These are phyloP conservation scores for Mugil cephalus DNA, from an alignment of 2,113 vertebrate species.

Conservation along the genomic window DNA sequence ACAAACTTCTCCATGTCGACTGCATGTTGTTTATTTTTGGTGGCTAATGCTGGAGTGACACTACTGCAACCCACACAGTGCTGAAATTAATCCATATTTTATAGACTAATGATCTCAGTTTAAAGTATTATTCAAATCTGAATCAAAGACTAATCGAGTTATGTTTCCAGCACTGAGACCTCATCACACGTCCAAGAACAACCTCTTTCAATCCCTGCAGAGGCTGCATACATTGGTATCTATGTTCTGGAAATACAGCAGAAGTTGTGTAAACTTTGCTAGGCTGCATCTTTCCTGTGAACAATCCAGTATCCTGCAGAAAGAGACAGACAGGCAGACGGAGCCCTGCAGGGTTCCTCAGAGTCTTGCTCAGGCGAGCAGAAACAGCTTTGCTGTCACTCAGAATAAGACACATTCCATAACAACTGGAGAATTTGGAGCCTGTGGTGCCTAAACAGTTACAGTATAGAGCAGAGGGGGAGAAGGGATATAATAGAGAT, in stretches of 20 bases:
- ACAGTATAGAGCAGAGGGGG: conserved; percentile 42
- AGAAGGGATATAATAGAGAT: conserved; percentile 4
- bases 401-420: conserved; percentile 73
- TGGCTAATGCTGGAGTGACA: no score
- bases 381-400: conserved; percentile 68
- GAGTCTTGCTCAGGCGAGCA: conserved; percentile 80
- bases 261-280: conserved; percentile 9
- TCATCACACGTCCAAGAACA: not conserved
- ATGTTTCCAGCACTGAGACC: not conserved
- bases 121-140: no score
- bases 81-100: no score
- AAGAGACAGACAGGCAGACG: conserved; percentile 58
- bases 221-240: not conserved
- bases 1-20: no score
- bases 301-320: conserved; percentile 37
- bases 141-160: no score
- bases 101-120: no score
- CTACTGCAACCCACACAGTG: no score
- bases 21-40: no score
- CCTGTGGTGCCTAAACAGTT: conserved; percentile 57
- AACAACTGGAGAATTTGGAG: conserved; percentile 63
- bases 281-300: conserved; percentile 29
- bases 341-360: conserved; percentile 67
- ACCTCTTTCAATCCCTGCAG: not conserved
- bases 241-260: not conserved